Conservation (phyloP, 2,113 vertebrate genomes). For the Chitala chitala region DNA sequence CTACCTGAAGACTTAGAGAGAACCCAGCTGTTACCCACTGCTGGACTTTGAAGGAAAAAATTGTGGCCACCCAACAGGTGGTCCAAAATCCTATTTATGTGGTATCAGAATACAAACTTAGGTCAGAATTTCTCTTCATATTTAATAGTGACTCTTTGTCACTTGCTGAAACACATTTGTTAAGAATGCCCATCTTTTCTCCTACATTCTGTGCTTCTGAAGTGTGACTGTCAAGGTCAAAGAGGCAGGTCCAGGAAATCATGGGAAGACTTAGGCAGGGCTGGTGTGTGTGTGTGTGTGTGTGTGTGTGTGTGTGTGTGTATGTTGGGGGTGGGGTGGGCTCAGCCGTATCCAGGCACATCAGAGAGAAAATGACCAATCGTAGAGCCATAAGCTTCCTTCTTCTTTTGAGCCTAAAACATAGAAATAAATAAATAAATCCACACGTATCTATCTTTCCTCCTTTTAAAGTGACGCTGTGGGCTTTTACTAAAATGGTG, state of each 20-base stretch:
- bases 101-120: too few relatives aligned
- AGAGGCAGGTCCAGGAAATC: background rate
- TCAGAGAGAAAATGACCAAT: constrained; percentile 38
- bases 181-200: too few relatives aligned
- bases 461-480: constrained; percentile 69
- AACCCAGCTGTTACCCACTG: too few relatives aligned
- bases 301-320: too few relatives aligned
- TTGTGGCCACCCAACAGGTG: too few relatives aligned
- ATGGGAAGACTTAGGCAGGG: background rate
- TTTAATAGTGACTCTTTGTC: too few relatives aligned
- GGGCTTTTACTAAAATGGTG: constrained; percentile 73
- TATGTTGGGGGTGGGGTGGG: too few relatives aligned
- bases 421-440: constrained; percentile 66
- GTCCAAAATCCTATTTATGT: too few relatives aligned
- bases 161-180: too few relatives aligned
- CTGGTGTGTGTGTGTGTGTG: background rate
- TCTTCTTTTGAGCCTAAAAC: constrained; percentile 35
- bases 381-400: constrained; percentile 27
- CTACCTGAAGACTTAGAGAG: too few relatives aligned
- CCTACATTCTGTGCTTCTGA: background rate
- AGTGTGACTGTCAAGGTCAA: background rate
- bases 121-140: too few relatives aligned
- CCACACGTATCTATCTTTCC: constrained; percentile 68
- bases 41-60: too few relatives aligned
- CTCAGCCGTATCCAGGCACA: constrained; percentile 4